Evolutionary conservation across 1,140 invertebrate genomes (phyloP), one percentile per base, ranked within the genome.

Genomic region (Pseudomyrmex cubaensis): DNA sequence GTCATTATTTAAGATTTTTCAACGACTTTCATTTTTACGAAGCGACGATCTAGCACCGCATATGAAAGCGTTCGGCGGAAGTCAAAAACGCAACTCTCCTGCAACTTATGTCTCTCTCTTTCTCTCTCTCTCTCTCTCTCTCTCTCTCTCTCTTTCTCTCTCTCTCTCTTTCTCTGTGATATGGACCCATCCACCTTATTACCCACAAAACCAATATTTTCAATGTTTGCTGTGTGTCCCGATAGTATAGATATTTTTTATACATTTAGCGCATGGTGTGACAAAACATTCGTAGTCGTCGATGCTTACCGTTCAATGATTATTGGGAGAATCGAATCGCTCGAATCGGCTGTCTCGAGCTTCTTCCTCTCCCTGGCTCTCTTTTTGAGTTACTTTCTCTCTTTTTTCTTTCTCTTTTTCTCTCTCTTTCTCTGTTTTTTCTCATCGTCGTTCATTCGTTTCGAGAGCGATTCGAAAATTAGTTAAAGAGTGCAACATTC

Each of bases 151-250:
- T 74, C 64, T 78, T 22, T 85, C 44, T 84, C 67, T 74, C 22
- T 82, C 9, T 82, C 57, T 86, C 54, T 85, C 73, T 73, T 56
- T 57, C 74, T 82, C 78, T 89, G 88, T 89, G 75, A 91, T 85
- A 88, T 89, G 78, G 83, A 91, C 84, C 87, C 86, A 64, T 87
- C 80, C 76, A 89, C 82, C 87, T 87, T 83, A 9, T 87, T 84
- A 91, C 80, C 90, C 87, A 80, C 67, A 87, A 88, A 90, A 92
- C 90, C 90, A 91, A 90, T 90, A 89, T 86, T 87, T 90, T 93
- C 89, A 93, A 82, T 93, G 92, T 94, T 93, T 91, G 92, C 89
- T 93, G 93, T 93, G 93, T 94, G 62, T 92, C 90, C 90, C 85
- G 89, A 92, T 93, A 93, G 92, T 90, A 92, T 94, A 94, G 92